Evolutionary conservation across 2,888 invertebrate species (phyloP), one percentile per base, ranked within the genome.

Genomic region (Heliconius charithonia): DNA sequence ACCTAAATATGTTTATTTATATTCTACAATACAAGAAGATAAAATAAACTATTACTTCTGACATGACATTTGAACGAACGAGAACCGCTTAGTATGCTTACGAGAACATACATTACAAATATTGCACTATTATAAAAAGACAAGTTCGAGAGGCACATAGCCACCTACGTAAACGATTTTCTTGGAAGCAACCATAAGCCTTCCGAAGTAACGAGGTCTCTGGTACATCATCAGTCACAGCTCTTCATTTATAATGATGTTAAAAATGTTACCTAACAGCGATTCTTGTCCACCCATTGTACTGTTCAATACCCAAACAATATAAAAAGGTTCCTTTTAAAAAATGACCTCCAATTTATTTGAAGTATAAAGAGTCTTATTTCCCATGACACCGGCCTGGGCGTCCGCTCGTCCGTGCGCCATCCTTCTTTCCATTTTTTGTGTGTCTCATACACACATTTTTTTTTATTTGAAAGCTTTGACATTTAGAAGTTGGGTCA

Each of bases 171-270:
- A 77, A 80, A 82, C 75, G 80, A 76, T 84, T 80, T 88, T 88
- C 86, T 83, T 82, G 83, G 87, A 88, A 87, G 82, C 73, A 70
- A 81, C 83, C 84, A 82, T 84, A 83, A 84, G 85, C 84, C 82
- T 82, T 82, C 83, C 76, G 80, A 80, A 81, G 86, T 86, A 87
- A 85, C 87, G 86, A 86, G 85, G 81, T 76, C 82, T 80, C 79
- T 79, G 83, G 75, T 79, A 81, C 85, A 90, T 88, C 91, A 94
- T 94, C 93, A 93, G 88, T 94, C 94, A 94, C 87, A 83, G 87
- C 89, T 91, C 92, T 93, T 92, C 92, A 93, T 90, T 93, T 94
- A 95, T 95, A 95, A 95, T 94, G 95, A 95, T 95, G 94, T 95
- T 93, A 92, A 93, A 92, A 93, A 93, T 90, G 93, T 94, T 90